Base-by-base conservation (phyloP, 2,888 invertebrate species). In the Melieria picta region DNA sequence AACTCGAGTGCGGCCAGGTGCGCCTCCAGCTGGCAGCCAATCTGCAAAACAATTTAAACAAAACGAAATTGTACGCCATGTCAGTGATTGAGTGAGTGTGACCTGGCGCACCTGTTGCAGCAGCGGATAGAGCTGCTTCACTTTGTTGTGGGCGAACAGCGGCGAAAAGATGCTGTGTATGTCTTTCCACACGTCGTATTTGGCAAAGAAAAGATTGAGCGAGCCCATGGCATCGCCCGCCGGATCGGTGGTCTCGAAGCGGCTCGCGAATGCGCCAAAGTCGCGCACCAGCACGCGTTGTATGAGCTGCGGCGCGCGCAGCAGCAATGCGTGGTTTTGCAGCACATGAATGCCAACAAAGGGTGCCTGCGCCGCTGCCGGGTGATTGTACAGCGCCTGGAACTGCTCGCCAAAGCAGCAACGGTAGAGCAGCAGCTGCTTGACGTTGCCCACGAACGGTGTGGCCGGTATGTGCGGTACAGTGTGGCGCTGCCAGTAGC, bases 231-330 rank as follows among this genome's bases (percentile, higher is more conserved):
- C 77, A 75, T 89, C 89, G 0, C 75, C 67, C 1, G 80, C 74
- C 11, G 81, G 77, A n/a, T 87, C 83, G 0, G 79, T 79, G 0
- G 79, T 73, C 60, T 82, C 79, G 61, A 81, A 83, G 4, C 84
- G 78, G 10, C 80, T 81, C 0, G 81, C 75, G 75, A 89, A 89
- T 46, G 80, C 79, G 10, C 81, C 79, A 71, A 88, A 88, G 64
- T 89, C 88, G 58, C 85, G 88, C 3, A 88, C 82, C 7, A 89
- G 74, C 2, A 89, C 75, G 0, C 83, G 80, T 75, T 88, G 88
- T 0, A 88, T 81, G 1, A 89, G 74, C n/a, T 86, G 86, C 0
- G 86, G 86, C 56, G 88, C 88, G 0, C 87, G 84, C 5, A 87
- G 66, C 5, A 89, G 52, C 7, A 89, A 64, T 4, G 82, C 82